Conservation (phyloP, 2,888 invertebrate species). For the Ypsolopha scabrella region DNA sequence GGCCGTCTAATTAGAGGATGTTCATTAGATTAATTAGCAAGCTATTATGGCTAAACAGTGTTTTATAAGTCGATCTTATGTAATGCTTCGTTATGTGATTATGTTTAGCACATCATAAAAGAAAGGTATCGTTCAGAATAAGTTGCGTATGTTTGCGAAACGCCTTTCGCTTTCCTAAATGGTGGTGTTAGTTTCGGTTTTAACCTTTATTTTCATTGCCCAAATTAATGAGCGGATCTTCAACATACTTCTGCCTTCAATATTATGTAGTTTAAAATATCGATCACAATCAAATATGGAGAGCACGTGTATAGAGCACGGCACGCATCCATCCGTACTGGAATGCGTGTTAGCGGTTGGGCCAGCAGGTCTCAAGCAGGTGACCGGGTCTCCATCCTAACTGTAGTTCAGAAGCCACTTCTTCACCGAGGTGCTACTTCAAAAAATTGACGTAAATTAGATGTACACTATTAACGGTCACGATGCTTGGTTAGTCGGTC, state of each 20-base stretch:
- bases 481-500: constrained; percentile 20
- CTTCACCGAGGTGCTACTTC: constrained; percentile 51
- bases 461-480: constrained; percentile 22
- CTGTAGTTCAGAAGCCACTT: constrained; percentile 55
- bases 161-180: no score
- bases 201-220: no score
- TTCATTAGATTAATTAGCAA: constrained; percentile 20
- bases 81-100: no score
- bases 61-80: no score
- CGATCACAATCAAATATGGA: not conserved
- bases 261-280: no score
- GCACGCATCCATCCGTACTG: constrained; percentile 26
- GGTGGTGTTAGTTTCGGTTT: no score
- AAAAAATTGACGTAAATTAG: constrained; percentile 53
- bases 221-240: no score
- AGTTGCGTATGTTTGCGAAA: constrained; percentile 1
- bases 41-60: not conserved
- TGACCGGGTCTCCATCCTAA: constrained; percentile 57
- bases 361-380: constrained; percentile 33
- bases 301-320: constrained; percentile 1
- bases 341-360: constrained; percentile 40
- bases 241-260: no score
- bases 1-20: constrained; percentile 44
- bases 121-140: not conserved
- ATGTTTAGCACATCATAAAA: no score